phyloP scores from a whole-genome alignment of 2,113 vertebrate species.

The Dromiciops gliroides region DNA sequence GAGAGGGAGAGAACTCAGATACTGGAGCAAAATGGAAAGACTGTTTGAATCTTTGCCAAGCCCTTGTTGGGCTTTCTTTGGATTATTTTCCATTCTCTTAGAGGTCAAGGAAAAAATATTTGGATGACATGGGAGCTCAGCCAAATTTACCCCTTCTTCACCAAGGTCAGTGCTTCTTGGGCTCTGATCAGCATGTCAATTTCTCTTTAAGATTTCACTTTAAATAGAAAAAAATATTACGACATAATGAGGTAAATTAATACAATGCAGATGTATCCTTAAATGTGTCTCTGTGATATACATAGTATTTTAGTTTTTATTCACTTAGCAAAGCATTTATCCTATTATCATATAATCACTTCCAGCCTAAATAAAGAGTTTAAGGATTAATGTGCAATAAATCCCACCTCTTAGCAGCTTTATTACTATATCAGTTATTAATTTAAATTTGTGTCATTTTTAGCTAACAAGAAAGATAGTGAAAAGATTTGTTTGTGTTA shows the following conservation, averaged over 20 bases:
- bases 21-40: constrained; percentile 13
- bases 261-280: constrained; percentile 75
- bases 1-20: neutral
- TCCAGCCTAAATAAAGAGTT: constrained; percentile 80
- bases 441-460: constrained; percentile 82
- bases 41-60: constrained; percentile 56
- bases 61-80: constrained; percentile 43
- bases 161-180: constrained; percentile 56
- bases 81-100: constrained; percentile 44
- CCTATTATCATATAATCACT: constrained; percentile 83
- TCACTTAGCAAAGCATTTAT: constrained; percentile 83
- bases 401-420: constrained; percentile 81
- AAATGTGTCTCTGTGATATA: constrained; percentile 78
- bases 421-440: constrained; percentile 82
- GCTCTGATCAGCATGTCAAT: constrained; percentile 69
- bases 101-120: constrained; percentile 50
- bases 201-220: constrained; percentile 79
- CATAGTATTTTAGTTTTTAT: constrained; percentile 80
- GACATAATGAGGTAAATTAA: constrained; percentile 77
- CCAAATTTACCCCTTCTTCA: constrained; percentile 63
- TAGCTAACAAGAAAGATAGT: constrained; percentile 76
- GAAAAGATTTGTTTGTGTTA: constrained; percentile 80
- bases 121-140: constrained; percentile 52
- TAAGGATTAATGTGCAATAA: constrained; percentile 81
- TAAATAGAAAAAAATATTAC: constrained; percentile 75